phyloP scores from a whole-genome alignment of 2,888 invertebrate genomes.

The Neoaliturus tenellus region DNA sequence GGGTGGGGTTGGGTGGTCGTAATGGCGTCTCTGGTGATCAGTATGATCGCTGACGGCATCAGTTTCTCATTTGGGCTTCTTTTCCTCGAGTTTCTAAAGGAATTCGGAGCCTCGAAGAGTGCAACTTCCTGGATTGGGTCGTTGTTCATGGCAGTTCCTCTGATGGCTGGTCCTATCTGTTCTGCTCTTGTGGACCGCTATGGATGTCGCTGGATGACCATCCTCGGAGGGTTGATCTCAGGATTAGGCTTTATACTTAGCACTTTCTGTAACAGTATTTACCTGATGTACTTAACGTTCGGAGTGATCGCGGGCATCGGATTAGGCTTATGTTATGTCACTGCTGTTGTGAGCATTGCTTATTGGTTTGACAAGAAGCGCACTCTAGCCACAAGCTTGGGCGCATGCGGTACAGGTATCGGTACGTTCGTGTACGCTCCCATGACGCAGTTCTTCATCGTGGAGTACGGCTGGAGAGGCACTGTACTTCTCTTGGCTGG shows the following conservation, averaged over 20 bases:
- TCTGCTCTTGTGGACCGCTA: constrained; percentile 90
- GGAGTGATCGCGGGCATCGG: constrained; percentile 91
- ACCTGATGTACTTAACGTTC: constrained; percentile 89
- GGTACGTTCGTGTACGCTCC: constrained; percentile 92
- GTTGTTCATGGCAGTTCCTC: constrained; percentile 91
- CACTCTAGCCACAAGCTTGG: constrained; percentile 90
- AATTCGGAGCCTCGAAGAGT: constrained; percentile 88
- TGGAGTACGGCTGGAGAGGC: constrained; percentile 90
- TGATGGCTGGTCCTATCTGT: constrained; percentile 89
- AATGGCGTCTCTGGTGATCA: constrained; percentile 87
- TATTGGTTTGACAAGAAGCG: constrained; percentile 95
- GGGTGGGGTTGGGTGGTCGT: constrained; percentile 96
- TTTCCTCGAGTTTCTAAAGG: constrained; percentile 87
- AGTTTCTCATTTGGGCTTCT: constrained; percentile 95
- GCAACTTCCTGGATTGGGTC: constrained; percentile 95
- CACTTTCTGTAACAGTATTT: constrained; percentile 80
- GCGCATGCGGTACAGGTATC: constrained; percentile 89
- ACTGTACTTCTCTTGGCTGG: constrained; percentile 88
- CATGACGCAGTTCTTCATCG: constrained; percentile 86
- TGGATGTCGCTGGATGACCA: constrained; percentile 87
- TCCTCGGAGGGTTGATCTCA: constrained; percentile 83
- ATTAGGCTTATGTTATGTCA: constrained; percentile 89
- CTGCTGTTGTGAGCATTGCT: constrained; percentile 93
- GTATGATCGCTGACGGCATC: constrained; percentile 94
- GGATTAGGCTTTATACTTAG: constrained; percentile 86